Evolutionary conservation across 2,113 vertebrate genomes (phyloP), one percentile per base, ranked within the genome.

Genomic region (Atrichornis clamosus): DNA sequence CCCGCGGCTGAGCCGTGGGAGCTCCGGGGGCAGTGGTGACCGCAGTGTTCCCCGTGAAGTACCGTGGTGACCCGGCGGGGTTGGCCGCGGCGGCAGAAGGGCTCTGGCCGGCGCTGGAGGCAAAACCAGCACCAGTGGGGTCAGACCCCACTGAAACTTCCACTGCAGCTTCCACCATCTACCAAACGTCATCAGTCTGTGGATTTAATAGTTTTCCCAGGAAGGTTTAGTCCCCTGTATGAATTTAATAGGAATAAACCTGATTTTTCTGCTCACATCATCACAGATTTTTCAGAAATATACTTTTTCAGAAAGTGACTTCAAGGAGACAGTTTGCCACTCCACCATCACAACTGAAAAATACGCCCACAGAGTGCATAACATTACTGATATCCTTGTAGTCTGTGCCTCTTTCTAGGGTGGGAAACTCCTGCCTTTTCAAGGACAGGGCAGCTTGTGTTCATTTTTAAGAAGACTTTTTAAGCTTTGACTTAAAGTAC

Each of bases 321-420:
- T 47, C 49, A 52, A 83, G 58, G 53, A 56, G 9, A 28, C 22
- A 49, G 39, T 55, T 81, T 90, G 83, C 37, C n/a, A 13, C 22
- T 60, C 44, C 24, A 1, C 47, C 16, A 35, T 13, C 58, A 41
- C 16, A 17, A 8, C 23, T 49, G 0, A 52, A 60, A 87, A n/a
- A 41, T 5, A 32, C 0, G 0, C n/a, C 47, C 21, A 3, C 32
- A 23, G 35, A 67, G 30, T 1, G 8, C 28, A 1, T 13, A 58
- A 33, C 14, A 7, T 9, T 19, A 41, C 63, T 77, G 68, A 33
- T 58, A 41, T 3, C 59, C 70, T 41, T 70, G 59, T 41, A 77
- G 20, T 27, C 3, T n/a, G 37, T 9, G 59, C 37, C 44, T 76
- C 58, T 41, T 44, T 37, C 28, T 72, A 32, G 49, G 37, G 26